Evolutionary conservation across 2,797 vertebrate genomes (phyloP).

Genomic region (Carcharodon carcharias): DNA sequence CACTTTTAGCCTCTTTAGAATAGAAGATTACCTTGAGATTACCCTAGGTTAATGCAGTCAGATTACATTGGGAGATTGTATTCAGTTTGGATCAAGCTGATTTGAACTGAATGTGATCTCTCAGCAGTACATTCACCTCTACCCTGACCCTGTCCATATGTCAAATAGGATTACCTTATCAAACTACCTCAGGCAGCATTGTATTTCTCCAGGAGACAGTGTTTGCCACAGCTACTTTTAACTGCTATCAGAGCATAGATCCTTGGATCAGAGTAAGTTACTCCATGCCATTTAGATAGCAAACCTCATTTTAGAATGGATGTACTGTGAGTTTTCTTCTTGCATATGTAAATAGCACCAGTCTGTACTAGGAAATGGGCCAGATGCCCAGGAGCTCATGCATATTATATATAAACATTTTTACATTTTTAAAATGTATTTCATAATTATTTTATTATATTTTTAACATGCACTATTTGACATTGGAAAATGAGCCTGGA

Average conservation of each 20-base stretch:
- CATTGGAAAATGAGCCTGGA: not conserved
- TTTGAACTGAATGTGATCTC: constrained; percentile 17
- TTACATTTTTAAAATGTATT: not conserved
- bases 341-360: not conserved
- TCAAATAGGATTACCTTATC: constrained; percentile 12
- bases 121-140: constrained; percentile 2
- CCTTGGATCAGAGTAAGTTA: not conserved
- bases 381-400: not conserved
- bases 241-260: not conserved
- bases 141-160: not conserved
- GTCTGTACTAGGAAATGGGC: not conserved
- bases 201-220: not conserved
- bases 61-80: constrained; percentile 10
- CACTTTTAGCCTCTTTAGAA: not conserved
- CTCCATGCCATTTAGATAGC: not conserved
- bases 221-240: not conserved
- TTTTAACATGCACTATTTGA: not conserved
- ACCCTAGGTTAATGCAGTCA: not conserved
- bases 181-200: not conserved
- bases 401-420: not conserved
- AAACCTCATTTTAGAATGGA: constrained; percentile 1
- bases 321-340: not conserved
- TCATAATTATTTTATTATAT: not conserved
- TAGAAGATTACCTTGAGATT: not conserved
- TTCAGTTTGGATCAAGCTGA: constrained; percentile 21